Evolutionary conservation across 2,888 invertebrate species (phyloP).

Genomic region (Nudaria mundana): DNA sequence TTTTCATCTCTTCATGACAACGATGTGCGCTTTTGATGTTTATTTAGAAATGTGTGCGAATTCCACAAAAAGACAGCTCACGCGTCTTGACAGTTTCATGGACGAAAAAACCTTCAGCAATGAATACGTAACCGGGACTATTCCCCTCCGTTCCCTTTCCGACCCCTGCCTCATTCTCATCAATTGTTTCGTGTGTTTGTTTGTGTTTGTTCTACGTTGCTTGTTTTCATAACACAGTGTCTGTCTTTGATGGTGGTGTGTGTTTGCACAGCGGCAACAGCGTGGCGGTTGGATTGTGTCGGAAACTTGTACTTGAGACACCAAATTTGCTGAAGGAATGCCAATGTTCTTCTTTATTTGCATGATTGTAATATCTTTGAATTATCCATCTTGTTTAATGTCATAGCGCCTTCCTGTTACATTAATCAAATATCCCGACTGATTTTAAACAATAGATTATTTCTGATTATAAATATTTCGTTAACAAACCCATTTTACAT

Average conservation of each 20-base stretch:
- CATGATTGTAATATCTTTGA: background rate
- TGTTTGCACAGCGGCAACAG: constrained; percentile 67
- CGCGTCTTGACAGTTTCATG: constrained; percentile 48
- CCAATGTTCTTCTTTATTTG: constrained; percentile 23
- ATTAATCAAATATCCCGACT: too few species aligned
- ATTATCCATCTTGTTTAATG: too few species aligned
- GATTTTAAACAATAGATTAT: background rate
- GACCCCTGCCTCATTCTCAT: constrained; percentile 58
- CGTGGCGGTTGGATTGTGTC: constrained; percentile 63
- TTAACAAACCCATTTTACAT: constrained; percentile 8
- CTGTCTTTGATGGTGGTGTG: constrained; percentile 71
- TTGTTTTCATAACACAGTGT: constrained; percentile 78
- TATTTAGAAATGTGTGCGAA: constrained; percentile 30
- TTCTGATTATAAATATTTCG: background rate
- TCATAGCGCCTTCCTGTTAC: too few species aligned
- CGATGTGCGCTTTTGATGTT: constrained; percentile 31
- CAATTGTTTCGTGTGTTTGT: constrained; percentile 76
- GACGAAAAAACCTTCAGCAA: constrained; percentile 54
- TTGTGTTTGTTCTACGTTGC: constrained; percentile 73
- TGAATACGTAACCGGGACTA: constrained; percentile 47
- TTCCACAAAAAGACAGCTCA: constrained; percentile 38
- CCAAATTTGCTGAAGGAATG: constrained; percentile 37
- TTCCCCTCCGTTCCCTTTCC: constrained; percentile 31
- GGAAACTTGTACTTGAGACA: constrained; percentile 45
- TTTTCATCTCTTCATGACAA: constrained; percentile 31